These are phyloP conservation scores for Halocynthia aurantium DNA, from an alignment of 23 tunicate species.

Conservation along the genomic window DNA sequence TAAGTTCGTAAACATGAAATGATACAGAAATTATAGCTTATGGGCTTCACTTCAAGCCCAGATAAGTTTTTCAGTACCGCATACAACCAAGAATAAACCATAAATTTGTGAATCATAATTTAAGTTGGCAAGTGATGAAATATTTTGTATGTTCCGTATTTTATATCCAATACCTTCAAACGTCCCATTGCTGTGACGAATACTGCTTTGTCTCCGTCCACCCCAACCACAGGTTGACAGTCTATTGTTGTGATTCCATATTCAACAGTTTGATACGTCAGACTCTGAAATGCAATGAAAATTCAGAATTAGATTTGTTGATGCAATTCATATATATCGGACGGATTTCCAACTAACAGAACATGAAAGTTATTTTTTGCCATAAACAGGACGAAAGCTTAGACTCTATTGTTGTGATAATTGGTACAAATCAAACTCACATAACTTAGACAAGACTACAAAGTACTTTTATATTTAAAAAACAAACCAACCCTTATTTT, in stretches of 20 bases:
- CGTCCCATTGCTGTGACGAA: slow-evolving; percentile 42
- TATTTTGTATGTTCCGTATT: not conserved
- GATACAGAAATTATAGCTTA: too few relatives aligned
- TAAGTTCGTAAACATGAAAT: too few relatives aligned
- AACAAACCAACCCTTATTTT: slow-evolving; percentile 24
- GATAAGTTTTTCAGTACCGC: too few relatives aligned
- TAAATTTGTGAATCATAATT: too few relatives aligned
- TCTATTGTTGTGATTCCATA: slow-evolving; percentile 57
- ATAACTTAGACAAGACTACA: too few relatives aligned
- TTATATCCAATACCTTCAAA: slow-evolving; percentile 40
- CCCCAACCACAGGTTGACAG: slow-evolving; percentile 50
- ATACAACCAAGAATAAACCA: too few relatives aligned
- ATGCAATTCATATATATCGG: too few relatives aligned
- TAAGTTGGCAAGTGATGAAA: too few relatives aligned
- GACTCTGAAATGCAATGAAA: slow-evolving; percentile 12
- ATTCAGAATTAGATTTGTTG: not conserved
- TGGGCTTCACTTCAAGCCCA: too few relatives aligned
- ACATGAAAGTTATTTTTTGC: not conserved
- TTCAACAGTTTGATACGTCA: slow-evolving; percentile 46
- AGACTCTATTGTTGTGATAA: too few relatives aligned
- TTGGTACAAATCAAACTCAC: too few relatives aligned
- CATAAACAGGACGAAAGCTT: not conserved
- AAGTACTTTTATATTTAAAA: not conserved
- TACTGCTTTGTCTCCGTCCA: slow-evolving; percentile 26
- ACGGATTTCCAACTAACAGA: too few relatives aligned